Evolutionary conservation across 2,888 invertebrate species (phyloP).

Genomic region (Sphaerophoria taeniata): DNA sequence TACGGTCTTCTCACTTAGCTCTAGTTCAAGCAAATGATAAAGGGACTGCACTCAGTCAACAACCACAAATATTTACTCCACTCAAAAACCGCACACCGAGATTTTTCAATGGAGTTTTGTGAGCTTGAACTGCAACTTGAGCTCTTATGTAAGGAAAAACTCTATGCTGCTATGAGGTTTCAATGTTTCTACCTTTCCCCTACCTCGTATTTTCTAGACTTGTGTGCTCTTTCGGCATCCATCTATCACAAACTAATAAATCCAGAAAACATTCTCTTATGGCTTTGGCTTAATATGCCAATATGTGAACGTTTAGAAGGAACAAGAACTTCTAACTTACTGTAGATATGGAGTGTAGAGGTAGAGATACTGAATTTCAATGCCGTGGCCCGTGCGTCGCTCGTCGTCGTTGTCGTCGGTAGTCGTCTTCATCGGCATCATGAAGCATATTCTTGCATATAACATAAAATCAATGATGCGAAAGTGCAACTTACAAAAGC

Average conservation of each 20-base stretch:
- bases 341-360: constrained; percentile 1
- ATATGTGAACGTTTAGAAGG: neutral
- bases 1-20: constrained; percentile 8
- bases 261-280: constrained; percentile 32
- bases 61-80: constrained; percentile 64
- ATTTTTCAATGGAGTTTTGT: neutral
- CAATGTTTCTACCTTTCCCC: too few species aligned
- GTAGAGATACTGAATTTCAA: constrained; percentile 25
- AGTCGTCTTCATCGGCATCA: neutral
- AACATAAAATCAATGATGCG: constrained; percentile 16
- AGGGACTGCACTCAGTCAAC: constrained; percentile 50
- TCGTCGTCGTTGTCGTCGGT: too few species aligned
- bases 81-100: constrained; percentile 52
- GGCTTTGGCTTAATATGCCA: constrained; percentile 46
- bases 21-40: constrained; percentile 48
- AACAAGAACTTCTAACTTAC: constrained; percentile 12
- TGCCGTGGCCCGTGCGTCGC: neutral
- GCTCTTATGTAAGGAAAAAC: too few species aligned
- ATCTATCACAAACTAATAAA: constrained; percentile 67
- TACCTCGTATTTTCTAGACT: too few species aligned
- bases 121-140: too few species aligned
- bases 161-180: too few species aligned
- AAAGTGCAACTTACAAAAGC: constrained; percentile 22
- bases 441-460: neutral
- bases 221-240: constrained; percentile 10